These are phyloP conservation scores for Rhinichthys klamathensis DNA, from an alignment of 2,113 vertebrate species.

Conservation along the genomic window DNA sequence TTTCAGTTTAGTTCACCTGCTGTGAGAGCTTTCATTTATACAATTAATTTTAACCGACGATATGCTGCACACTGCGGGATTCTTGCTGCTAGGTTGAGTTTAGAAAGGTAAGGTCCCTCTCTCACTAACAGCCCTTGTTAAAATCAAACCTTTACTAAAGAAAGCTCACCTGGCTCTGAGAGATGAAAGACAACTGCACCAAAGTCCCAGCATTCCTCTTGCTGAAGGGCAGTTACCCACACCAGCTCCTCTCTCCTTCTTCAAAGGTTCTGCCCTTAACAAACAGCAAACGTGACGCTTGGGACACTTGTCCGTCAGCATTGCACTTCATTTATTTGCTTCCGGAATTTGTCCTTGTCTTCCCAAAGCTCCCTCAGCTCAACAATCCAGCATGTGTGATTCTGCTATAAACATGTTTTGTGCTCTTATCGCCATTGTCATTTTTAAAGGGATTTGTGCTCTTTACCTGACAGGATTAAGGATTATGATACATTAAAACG, in stretches of 20 bases:
- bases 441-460: conserved; percentile 50
- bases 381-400: conserved; percentile 9
- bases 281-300: background rate
- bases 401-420: conserved; percentile 47
- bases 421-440: conserved; percentile 49
- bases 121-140: conserved; percentile 41
- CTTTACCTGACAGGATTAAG: conserved; percentile 52
- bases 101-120: background rate
- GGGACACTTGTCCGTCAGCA: background rate
- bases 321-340: background rate
- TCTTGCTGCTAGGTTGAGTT: conserved; percentile 1
- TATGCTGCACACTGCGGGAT: conserved; percentile 4
- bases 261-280: conserved; percentile 24
- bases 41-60: background rate
- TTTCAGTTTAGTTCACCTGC: background rate
- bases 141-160: conserved; percentile 49
- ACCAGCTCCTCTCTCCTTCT: background rate
- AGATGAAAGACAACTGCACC: conserved; percentile 40
- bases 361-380: background rate
- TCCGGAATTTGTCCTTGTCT: background rate
- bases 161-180: conserved; percentile 32
- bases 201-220: conserved; percentile 45
- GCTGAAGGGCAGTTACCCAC: conserved; percentile 20
- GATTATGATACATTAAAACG: conserved; percentile 51
- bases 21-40: background rate